Base-by-base conservation (phyloP, 2,797 vertebrate species). In the Myotis findleyi region DNA sequence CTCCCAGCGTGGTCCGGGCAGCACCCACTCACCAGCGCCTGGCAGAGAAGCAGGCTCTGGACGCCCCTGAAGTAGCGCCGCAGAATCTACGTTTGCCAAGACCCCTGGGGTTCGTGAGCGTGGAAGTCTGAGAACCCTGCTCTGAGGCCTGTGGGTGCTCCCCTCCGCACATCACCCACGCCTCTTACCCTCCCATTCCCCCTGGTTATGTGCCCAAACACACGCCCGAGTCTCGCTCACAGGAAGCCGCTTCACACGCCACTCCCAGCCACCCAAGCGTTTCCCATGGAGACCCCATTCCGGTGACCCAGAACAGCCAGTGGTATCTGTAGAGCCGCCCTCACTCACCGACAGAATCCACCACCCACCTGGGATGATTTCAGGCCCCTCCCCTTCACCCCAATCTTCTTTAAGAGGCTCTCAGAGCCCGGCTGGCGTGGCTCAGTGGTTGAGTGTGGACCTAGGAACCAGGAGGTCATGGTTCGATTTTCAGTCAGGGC, bases 101-200 rank as follows among this genome's bases (percentile, higher is more conserved):
- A 53, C 49, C 27, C 30, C 38, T 36, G 88, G 44, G 64, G 44
- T 20, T 36, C 57, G 5, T 20, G 18, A 14, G 7, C 14, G 9
- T 68, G 16, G 0, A 18, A 5, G 64, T 49, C 30, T 79, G 71
- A 91, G 75, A 79, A 51, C 10, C 7, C 49, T 13, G 57, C 38
- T 68, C 62, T 6, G 44, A 44, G 36, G 3, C 64, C 23, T 0
- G 1, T 13, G 51, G 30, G 10, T 3, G 3, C 23, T 23, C 47
- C 6, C 38, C 14, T n/a, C 7, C n/a, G 64, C 27, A n/a, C 10
- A 9, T 11, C 53, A 18, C 0, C 3, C 27, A 23, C 0, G 1
- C 64, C 41, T 18, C 30, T n/a, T 2, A 38, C 30, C 9, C 73
- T 53, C 53, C 27, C 17, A 0, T 9, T 6, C 71, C 53, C 36